phyloP scores from a whole-genome alignment of 2,113 vertebrate genomes.

The Grantiella picta region DNA sequence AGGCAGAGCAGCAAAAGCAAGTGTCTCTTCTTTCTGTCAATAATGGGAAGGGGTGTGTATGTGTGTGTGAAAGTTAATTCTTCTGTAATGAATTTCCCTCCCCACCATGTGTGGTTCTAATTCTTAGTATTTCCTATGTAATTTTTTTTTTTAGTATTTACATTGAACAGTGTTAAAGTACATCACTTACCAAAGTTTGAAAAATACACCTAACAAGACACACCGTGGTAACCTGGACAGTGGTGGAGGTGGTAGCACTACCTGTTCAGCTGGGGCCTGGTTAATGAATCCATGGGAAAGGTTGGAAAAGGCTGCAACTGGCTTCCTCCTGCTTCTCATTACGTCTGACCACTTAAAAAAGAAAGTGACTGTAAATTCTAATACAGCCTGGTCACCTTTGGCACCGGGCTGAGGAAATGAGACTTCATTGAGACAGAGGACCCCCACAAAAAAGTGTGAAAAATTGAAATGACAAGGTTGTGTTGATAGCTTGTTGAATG shows the following conservation, averaged over 20 bases:
- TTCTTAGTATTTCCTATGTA: neutral
- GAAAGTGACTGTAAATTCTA: neutral
- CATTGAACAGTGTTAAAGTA: neutral
- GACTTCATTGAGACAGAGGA: slow-evolving; percentile 15
- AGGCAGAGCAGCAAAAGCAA: neutral
- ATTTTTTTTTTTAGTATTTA: neutral
- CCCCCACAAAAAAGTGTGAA: slow-evolving; percentile 64
- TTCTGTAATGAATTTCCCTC: neutral
- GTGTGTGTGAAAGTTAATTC: neutral
- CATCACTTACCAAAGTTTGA: neutral
- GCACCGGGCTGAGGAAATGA: slow-evolving; percentile 18
- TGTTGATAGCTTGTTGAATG: slow-evolving; percentile 58
- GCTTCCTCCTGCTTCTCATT: neutral
- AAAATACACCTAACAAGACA: neutral
- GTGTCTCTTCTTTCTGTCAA: neutral
- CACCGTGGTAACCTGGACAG: neutral
- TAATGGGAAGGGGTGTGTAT: neutral
- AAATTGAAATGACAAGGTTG: slow-evolving; percentile 69
- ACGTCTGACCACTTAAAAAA: neutral
- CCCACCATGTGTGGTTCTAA: neutral
- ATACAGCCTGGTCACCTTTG: slow-evolving; percentile 36
- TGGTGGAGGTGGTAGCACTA: neutral
- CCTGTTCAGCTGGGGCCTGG: neutral
- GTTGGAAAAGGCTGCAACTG: neutral
- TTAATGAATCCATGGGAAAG: neutral